These are phyloP conservation scores for Rhabdomys pumilio DNA, from an alignment of 2,797 vertebrate species.

Conservation along the genomic window DNA sequence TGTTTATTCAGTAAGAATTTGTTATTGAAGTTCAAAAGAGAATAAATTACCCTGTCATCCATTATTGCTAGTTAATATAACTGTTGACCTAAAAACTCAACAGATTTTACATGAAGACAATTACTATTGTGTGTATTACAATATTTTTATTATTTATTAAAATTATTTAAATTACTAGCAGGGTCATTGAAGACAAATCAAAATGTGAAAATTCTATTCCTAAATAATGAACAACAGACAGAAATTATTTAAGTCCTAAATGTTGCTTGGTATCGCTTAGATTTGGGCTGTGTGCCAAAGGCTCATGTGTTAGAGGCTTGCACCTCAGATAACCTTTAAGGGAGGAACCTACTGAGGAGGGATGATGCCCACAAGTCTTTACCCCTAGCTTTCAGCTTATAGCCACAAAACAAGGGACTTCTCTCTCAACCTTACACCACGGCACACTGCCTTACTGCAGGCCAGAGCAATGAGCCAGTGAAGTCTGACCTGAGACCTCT, in stretches of 20 bases:
- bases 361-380: neutral
- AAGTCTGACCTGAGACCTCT: neutral
- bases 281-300: neutral
- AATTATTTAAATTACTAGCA: slow-evolving; percentile 50
- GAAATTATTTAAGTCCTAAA: slow-evolving; percentile 21
- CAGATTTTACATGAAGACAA: neutral
- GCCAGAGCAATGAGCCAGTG: neutral
- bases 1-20: neutral
- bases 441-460: neutral
- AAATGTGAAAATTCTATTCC: slow-evolving; percentile 47
- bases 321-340: neutral
- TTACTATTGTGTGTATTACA: slow-evolving; percentile 1
- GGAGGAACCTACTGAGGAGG: neutral
- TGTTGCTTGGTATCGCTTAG: neutral
- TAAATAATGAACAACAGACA: slow-evolving; percentile 21
- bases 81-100: neutral
- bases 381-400: neutral
- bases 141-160: slow-evolving; percentile 47
- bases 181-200: slow-evolving; percentile 24
- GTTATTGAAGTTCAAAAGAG: neutral
- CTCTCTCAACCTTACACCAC: neutral
- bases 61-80: neutral
- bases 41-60: slow-evolving; percentile 6
- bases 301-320: neutral
- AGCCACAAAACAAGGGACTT: neutral